Evolutionary conservation across 2,888 invertebrate species (phyloP).

Genomic region (Hipparchia semele): DNA sequence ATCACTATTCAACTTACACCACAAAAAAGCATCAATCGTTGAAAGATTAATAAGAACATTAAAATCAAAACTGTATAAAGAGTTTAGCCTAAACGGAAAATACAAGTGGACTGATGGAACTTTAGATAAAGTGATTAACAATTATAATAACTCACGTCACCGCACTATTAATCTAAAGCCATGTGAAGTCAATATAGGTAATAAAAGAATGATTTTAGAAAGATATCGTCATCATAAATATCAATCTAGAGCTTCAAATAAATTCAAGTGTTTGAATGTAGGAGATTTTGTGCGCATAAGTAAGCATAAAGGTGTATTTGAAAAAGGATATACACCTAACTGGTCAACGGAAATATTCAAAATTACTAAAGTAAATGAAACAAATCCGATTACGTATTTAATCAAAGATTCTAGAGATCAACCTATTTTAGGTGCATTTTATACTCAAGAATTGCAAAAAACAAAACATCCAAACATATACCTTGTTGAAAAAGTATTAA

Average conservation of each 20-base stretch:
- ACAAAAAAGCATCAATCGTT: constrained; percentile 36
- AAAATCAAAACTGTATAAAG: constrained; percentile 31
- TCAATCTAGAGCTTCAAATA: constrained; percentile 10
- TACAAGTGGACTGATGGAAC: constrained; percentile 20
- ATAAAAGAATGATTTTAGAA: background rate
- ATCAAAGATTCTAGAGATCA: constrained; percentile 46
- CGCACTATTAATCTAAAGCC: too few species aligned
- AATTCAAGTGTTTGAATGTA: background rate
- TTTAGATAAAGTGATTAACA: constrained; percentile 29
- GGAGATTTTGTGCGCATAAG: constrained; percentile 21
- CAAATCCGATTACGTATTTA: constrained; percentile 43
- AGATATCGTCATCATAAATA: constrained; percentile 32
- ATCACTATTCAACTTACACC: constrained; percentile 38
- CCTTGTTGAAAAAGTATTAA: too few species aligned
- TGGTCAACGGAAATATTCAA: too few species aligned
- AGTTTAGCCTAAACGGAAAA: constrained; percentile 4
- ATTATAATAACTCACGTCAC: background rate
- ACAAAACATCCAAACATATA: constrained; percentile 8
- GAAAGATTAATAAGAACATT: constrained; percentile 41
- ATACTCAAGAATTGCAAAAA: constrained; percentile 48
- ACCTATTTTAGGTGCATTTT: constrained; percentile 44
- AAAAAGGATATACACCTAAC: too few species aligned
- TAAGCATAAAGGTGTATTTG: constrained; percentile 18
- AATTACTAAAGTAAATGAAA: too few species aligned
- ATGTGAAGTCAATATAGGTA: too few species aligned